phyloP scores from a whole-genome alignment of 2,113 vertebrate genomes.

The Clarias gariepinus region DNA sequence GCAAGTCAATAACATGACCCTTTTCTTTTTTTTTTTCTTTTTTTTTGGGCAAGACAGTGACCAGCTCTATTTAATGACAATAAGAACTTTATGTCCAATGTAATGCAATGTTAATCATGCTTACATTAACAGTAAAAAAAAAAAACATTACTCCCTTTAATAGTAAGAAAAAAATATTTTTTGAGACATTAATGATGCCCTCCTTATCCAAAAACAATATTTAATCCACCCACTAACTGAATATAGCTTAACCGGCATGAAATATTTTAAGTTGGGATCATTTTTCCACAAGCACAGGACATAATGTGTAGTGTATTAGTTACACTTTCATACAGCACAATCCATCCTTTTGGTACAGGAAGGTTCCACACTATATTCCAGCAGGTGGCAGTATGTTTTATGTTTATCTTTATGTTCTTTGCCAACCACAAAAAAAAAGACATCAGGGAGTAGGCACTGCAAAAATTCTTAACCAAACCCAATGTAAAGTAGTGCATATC shows the following conservation, averaged over 20 bases:
- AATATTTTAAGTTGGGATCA: background rate
- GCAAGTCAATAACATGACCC: too few species aligned
- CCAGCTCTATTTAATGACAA: background rate
- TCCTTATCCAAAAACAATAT: background rate
- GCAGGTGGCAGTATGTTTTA: too few species aligned
- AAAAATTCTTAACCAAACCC: too few species aligned
- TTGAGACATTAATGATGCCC: background rate
- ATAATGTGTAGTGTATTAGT: background rate
- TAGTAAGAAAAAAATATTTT: background rate
- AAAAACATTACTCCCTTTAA: background rate
- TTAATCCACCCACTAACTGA: background rate
- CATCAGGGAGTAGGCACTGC: too few species aligned
- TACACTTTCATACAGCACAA: background rate
- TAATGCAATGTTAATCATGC: background rate
- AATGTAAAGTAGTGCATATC: too few species aligned
- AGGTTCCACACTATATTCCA: background rate
- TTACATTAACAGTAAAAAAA: background rate
- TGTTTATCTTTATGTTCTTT: too few species aligned
- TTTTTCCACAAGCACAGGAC: background rate
- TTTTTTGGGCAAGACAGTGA: too few species aligned
- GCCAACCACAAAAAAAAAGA: too few species aligned
- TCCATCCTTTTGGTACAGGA: background rate
- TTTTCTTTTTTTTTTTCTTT: too few species aligned
- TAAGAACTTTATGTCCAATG: background rate
- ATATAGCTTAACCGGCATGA: background rate